Conservation (phyloP, 2,888 invertebrate genomes). For the Lomographa bimaculata region DNA sequence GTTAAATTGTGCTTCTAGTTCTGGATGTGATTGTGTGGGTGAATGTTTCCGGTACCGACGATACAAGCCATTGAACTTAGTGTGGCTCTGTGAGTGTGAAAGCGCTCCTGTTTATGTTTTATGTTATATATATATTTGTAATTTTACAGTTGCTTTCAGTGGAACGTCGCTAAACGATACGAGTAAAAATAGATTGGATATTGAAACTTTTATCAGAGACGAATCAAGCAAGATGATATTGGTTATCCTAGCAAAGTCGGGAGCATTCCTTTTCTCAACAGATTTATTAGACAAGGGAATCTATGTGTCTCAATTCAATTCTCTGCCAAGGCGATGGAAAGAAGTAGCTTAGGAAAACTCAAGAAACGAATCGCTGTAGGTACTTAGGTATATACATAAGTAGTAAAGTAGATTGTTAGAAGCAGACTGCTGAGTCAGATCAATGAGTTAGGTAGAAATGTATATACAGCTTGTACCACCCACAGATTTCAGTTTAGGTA, state of each 20-base stretch:
- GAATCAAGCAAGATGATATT: constrained; percentile 12
- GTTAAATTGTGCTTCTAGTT: too few relatives aligned
- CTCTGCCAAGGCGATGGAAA: constrained; percentile 28
- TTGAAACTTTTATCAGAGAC: constrained; percentile 12
- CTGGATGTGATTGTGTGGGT: too few relatives aligned
- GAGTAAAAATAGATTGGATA: constrained; percentile 6
- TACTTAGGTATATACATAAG: too few relatives aligned
- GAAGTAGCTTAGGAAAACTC: constrained; percentile 24
- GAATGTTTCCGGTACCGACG: too few relatives aligned
- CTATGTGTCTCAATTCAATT: constrained; percentile 44
- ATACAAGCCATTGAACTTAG: too few relatives aligned
- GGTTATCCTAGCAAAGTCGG: constrained; percentile 15
- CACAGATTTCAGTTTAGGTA: too few relatives aligned
- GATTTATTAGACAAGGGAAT: constrained; percentile 43
- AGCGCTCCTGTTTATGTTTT: too few relatives aligned
- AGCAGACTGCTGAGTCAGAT: constrained; percentile 3
- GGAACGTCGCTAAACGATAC: too few relatives aligned
- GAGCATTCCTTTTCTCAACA: too few relatives aligned
- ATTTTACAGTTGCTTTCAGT: too few relatives aligned
- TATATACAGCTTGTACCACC: neutral
- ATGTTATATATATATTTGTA: too few relatives aligned
- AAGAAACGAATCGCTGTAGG: constrained; percentile 18
- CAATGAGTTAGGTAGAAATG: neutral
- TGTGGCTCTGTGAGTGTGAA: too few relatives aligned
- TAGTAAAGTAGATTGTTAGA: constrained; percentile 6